Percentiles rank a stretch among this genome's conserved stretches.
Conservation (phyloP, 2,113 vertebrate genomes). For the Sardina pilchardus region DNA sequence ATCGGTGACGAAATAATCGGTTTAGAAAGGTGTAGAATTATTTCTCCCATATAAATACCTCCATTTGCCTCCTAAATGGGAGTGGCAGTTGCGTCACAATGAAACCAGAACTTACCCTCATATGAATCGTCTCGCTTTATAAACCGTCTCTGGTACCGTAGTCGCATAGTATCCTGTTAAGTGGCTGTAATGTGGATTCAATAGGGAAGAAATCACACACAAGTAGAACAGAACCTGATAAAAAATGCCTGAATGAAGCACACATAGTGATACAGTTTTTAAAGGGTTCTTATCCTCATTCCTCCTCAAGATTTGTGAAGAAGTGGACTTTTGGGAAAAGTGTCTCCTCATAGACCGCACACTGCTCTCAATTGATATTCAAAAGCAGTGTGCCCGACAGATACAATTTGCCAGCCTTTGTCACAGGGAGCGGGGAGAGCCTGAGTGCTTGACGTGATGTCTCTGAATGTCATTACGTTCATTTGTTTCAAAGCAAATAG, state of each 20-base stretch:
- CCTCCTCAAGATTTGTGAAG: not conserved
- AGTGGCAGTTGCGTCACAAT: too few species aligned
- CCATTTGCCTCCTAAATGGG: too few species aligned
- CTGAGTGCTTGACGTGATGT: slow-evolving; percentile 60
- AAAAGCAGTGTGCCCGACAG: slow-evolving; percentile 56
- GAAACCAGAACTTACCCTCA: too few species aligned
- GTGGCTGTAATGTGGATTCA: not conserved
- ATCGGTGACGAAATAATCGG: too few species aligned
- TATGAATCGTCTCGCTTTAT: too few species aligned
- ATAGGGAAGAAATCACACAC: not conserved
- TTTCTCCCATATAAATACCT: too few species aligned
- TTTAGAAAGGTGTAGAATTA: too few species aligned
- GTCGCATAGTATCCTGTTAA: not conserved
- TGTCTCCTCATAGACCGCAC: not conserved
- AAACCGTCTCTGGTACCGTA: too few species aligned
- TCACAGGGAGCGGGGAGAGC: slow-evolving; percentile 39
- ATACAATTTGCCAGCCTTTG: slow-evolving; percentile 57
- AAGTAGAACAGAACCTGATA: not conserved
- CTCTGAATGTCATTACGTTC: slow-evolving; percentile 67
- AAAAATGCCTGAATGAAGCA: not conserved
- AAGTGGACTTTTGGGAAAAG: slow-evolving; percentile 5
- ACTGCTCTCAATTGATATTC: slow-evolving; percentile 66
- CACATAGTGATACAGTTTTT: not conserved
- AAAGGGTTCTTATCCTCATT: slow-evolving; percentile 10
- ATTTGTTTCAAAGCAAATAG: slow-evolving; percentile 63